Percentiles rank a stretch among this genome's conserved stretches.
Conservation (phyloP, 1,140 invertebrate species). For the Brachionus paranguensis region DNA sequence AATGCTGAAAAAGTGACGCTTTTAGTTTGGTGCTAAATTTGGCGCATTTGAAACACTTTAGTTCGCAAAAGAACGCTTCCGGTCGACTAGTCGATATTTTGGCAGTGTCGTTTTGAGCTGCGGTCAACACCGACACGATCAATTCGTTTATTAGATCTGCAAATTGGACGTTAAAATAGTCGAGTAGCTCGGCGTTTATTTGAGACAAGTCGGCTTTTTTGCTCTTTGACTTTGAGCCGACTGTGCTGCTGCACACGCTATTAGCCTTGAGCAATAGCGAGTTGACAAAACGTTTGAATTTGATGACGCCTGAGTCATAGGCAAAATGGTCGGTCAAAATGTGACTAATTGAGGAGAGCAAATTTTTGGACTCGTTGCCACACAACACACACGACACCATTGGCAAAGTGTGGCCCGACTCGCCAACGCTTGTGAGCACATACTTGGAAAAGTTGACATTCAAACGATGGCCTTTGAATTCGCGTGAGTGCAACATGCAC, state of each 20-base stretch:
- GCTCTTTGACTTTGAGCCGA: neutral
- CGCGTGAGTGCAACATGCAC: constrained; percentile 3
- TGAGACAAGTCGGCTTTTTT: neutral
- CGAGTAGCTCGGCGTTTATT: neutral
- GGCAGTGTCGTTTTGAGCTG: neutral
- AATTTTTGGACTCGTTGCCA: neutral
- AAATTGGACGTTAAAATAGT: constrained; percentile 1
- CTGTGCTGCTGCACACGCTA: too few species aligned
- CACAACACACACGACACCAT: constrained; percentile 22
- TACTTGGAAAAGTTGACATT: constrained; percentile 33
- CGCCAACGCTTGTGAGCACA: neutral
- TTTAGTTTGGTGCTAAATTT: constrained; percentile 35
- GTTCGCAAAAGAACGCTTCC: neutral
- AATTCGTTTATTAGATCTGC: constrained; percentile 9
- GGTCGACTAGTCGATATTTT: neutral
- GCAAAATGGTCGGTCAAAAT: constrained; percentile 36
- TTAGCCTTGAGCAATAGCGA: neutral
- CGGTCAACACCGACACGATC: neutral
- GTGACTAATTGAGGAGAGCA: constrained; percentile 3
- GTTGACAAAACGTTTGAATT: constrained; percentile 29
- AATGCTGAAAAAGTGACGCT: constrained; percentile 12
- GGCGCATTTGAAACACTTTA: constrained; percentile 17
- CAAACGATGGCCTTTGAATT: constrained; percentile 26
- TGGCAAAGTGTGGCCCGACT: neutral
- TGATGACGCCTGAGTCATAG: neutral